Conservation (phyloP, 2,888 invertebrate species). For the Cheilosia soror region DNA sequence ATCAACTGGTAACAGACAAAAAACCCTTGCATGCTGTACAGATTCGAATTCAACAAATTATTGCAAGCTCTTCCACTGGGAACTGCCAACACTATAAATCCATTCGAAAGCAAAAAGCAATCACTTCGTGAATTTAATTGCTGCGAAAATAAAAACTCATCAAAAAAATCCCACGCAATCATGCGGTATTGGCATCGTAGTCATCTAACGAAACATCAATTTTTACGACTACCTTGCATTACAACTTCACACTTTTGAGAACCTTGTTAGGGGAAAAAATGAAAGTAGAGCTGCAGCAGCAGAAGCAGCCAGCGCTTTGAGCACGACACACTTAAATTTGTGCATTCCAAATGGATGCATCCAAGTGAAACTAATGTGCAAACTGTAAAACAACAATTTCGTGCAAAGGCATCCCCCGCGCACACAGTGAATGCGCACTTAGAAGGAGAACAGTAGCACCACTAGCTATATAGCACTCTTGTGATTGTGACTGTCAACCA, state of each 20-base stretch:
- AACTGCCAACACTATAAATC: neutral
- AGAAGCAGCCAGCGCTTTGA: slow-evolving; percentile 6
- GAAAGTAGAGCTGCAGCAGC: slow-evolving; percentile 9
- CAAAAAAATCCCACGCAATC: slow-evolving; percentile 7
- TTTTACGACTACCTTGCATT: slow-evolving; percentile 28
- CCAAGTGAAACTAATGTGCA: slow-evolving; percentile 44
- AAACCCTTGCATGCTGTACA: no score
- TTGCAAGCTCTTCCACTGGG: neutral
- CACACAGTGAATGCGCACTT: slow-evolving; percentile 51
- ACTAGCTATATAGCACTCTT: slow-evolving; percentile 30
- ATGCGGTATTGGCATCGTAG: slow-evolving; percentile 16
- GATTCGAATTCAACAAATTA: neutral
- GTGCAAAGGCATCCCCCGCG: slow-evolving; percentile 12
- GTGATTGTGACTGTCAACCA: neutral
- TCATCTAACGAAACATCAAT: slow-evolving; percentile 39
- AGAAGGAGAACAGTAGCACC: slow-evolving; percentile 22
- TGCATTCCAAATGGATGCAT: slow-evolving; percentile 56
- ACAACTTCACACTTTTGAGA: slow-evolving; percentile 17
- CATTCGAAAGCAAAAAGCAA: slow-evolving; percentile 34
- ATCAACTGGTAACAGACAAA: no score
- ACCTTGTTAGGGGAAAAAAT: slow-evolving; percentile 31
- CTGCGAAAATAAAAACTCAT: slow-evolving; percentile 1
- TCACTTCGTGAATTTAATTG: slow-evolving; percentile 20
- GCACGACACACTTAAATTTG: slow-evolving; percentile 54
- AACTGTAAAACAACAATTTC: slow-evolving; percentile 41